A percentile compares a stretch with the other conserved stretches of the same genome.
Conservation (phyloP, 2,888 invertebrate genomes). For the Hipparchia sbordonii region DNA sequence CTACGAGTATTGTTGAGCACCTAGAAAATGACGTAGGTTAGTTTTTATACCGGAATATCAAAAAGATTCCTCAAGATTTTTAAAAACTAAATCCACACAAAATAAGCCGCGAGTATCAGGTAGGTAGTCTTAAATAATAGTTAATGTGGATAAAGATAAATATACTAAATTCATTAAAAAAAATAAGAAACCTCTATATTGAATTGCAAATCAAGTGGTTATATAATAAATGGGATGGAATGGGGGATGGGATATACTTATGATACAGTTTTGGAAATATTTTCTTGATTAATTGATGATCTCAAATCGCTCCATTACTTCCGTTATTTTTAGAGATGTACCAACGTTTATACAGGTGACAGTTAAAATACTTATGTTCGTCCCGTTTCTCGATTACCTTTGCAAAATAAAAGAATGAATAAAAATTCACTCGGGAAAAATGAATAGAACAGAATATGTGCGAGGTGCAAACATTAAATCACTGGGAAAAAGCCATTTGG, state of each 20-base stretch:
- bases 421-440: constrained; percentile 1
- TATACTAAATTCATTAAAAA: too few species aligned
- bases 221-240: constrained; percentile 1
- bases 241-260: constrained; percentile 6
- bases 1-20: too few species aligned
- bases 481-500: constrained; percentile 65
- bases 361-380: neutral
- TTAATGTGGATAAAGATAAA: too few species aligned
- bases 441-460: constrained; percentile 48
- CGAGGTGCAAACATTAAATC: constrained; percentile 65
- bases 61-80: too few species aligned
- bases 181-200: neutral
- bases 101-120: too few species aligned
- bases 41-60: too few species aligned
- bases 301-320: constrained; percentile 8
- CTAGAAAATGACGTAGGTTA: too few species aligned
- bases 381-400: neutral
- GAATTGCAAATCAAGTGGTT: neutral
- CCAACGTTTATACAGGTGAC: constrained; percentile 27
- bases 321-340: neutral
- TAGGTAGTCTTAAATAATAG: too few species aligned
- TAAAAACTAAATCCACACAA: too few species aligned
- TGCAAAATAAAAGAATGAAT: neutral
- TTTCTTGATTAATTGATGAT: constrained; percentile 16
- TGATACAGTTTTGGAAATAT: neutral